These are phyloP conservation scores for Centropyge bicolor DNA, from an alignment of 2,797 vertebrate genomes.

Conservation along the genomic window DNA sequence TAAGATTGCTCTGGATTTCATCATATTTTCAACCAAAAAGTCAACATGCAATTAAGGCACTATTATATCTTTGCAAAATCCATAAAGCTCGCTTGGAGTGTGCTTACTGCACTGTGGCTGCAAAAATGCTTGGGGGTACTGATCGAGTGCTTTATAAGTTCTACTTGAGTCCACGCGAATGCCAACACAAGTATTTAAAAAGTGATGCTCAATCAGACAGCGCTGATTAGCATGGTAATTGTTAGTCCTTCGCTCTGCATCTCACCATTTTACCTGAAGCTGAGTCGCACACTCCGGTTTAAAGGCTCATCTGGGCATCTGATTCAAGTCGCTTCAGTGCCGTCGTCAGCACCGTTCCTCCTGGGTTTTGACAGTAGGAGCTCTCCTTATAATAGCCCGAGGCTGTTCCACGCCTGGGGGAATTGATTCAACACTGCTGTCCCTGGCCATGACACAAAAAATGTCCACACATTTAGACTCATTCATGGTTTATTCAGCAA, in stretches of 20 bases:
- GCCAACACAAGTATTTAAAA: conserved; percentile 41
- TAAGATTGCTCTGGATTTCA: conserved; percentile 73
- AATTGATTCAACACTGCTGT: conserved; percentile 57
- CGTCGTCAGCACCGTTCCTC: conserved; percentile 60
- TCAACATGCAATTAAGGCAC: conserved; percentile 70
- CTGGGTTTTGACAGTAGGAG: conserved; percentile 52
- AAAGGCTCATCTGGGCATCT: conserved; percentile 35
- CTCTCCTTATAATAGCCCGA: conserved; percentile 52
- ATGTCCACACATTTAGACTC: conserved; percentile 49
- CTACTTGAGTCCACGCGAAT: conserved; percentile 47
- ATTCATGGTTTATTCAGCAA: conserved; percentile 67
- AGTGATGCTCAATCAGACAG: conserved; percentile 23
- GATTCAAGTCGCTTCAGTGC: conserved; percentile 41
- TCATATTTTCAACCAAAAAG: conserved; percentile 64
- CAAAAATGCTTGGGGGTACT: conserved; percentile 19
- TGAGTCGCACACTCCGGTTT: conserved; percentile 13
- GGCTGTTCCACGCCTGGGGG: conserved; percentile 52
- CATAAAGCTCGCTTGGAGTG: conserved; percentile 40
- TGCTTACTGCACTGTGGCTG: conserved; percentile 13
- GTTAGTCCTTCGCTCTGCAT: conserved; percentile 11
- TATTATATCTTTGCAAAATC: conserved; percentile 55
- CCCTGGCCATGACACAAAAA: conserved; percentile 51
- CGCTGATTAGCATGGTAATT: conserved; percentile 48
- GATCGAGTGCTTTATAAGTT: conserved; percentile 32
- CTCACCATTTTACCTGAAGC: conserved; percentile 1